Base-by-base conservation (phyloP, 2,113 vertebrate species). In the Psephotus haematonotus region DNA sequence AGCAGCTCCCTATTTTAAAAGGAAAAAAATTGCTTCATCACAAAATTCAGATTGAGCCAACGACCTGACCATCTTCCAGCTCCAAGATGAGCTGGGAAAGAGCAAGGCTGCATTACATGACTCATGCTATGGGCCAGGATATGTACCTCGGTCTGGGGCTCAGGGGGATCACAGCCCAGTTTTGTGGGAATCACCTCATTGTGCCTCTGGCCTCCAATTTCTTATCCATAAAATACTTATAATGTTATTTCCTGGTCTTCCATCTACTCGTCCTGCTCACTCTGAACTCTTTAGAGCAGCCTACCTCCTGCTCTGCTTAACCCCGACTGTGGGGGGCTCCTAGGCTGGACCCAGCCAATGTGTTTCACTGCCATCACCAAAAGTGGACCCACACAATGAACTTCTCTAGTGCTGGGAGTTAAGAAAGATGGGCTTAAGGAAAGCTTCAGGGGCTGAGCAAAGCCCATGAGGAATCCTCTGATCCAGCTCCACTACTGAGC, bases 261-360 rank as follows among this genome's bases (percentile, higher is more conserved):
- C 35, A 20, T 7, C 67, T n/a, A 18, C 18, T 15, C 29, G 33
- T 46, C n/a, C 41, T 59, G 19, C 10, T 29, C 15, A n/a, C 29
- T 8, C 17, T 31, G 33, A 81, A 22, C 44, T 35, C 37, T n/a
- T 20, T 46, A n/a, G 33, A 39, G 27, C 13, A 47, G 62, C 20
- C 33, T 19, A 10, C 20, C 14, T 49, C 63, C 12, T 17, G 13
- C 5, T 44, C 43, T 27, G 25, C 35, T 65, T 60, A 22, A 43
- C 53, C 19, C 31, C 7, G 17, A 3, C 5, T 4, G 0, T 0
- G 0, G 4, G 16, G 20, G 7, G 11, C n/a, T 70, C 39, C 14
- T 1, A 2, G 62, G 49, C 13, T 1, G 1, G 44, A 76, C 50
- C 22, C 17, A 7, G 44, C 22, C 62, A 33, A 29, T 0, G 0